These are phyloP conservation scores for Dallia pectoralis DNA, from an alignment of 2,797 vertebrate species.

Conservation along the genomic window DNA sequence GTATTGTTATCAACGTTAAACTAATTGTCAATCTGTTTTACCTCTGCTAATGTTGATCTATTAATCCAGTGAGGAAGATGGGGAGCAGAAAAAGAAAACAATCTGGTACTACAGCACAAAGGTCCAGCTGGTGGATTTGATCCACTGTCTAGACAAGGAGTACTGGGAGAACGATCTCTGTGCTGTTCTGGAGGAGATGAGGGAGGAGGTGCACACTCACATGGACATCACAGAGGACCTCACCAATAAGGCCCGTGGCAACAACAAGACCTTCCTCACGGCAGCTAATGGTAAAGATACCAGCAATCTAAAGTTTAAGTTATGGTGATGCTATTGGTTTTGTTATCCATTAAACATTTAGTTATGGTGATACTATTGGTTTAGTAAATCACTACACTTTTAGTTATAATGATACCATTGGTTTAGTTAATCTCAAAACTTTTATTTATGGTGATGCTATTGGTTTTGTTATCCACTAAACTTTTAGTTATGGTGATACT, in stretches of 20 bases:
- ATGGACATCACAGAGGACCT: conserved; percentile 97
- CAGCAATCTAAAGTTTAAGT: too few relatives aligned
- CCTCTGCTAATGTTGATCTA: neutral
- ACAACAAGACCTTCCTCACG: conserved; percentile 89
- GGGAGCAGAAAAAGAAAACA: conserved; percentile 87
- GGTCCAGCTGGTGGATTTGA: conserved; percentile 86
- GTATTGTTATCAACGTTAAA: neutral
- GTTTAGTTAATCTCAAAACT: too few relatives aligned
- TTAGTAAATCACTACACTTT: too few relatives aligned
- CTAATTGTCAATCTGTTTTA: neutral
- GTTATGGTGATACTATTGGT: too few relatives aligned
- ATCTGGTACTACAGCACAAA: conserved; percentile 98
- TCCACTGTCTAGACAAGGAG: conserved; percentile 85
- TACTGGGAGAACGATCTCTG: conserved; percentile 94
- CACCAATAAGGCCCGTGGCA: conserved; percentile 92
- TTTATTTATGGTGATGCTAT: too few relatives aligned
- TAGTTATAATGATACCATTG: too few relatives aligned
- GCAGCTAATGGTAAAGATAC: conserved; percentile 83
- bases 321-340: too few relatives aligned
- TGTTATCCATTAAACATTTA: too few relatives aligned
- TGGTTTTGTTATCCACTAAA: too few relatives aligned
- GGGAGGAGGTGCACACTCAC: conserved; percentile 88
- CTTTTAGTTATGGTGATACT: too few relatives aligned
- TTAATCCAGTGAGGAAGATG: conserved; percentile 86
- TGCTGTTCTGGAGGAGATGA: conserved; percentile 88